Conservation (phyloP, 2,888 invertebrate genomes). For the Volucella inanis region DNA sequence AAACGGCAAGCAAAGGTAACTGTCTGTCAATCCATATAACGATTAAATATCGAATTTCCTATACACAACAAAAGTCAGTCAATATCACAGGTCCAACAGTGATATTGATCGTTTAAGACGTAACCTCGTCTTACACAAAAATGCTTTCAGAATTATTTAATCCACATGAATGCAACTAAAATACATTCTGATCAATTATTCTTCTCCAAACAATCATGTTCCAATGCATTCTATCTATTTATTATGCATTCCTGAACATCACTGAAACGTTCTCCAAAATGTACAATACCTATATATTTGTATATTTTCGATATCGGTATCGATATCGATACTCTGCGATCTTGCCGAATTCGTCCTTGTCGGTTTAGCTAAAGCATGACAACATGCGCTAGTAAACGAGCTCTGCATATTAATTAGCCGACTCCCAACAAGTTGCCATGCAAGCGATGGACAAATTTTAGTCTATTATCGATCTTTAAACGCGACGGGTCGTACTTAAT, state of each 20-base stretch:
- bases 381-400: constrained; percentile 56
- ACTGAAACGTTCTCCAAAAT: constrained; percentile 60
- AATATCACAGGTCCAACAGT: constrained; percentile 12
- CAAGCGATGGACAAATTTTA: constrained; percentile 38
- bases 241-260: constrained; percentile 63
- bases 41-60: background rate
- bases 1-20: constrained; percentile 4
- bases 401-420: constrained; percentile 60
- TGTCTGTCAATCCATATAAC: background rate
- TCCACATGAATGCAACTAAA: constrained; percentile 40
- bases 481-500: constrained; percentile 62
- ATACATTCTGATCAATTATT: constrained; percentile 27
- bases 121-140: constrained; percentile 40
- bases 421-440: constrained; percentile 28
- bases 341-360: constrained; percentile 71
- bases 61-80: background rate
- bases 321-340: constrained; percentile 52
- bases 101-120: constrained; percentile 44
- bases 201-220: constrained; percentile 56
- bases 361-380: constrained; percentile 63
- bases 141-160: constrained; percentile 53
- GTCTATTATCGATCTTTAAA: constrained; percentile 67
- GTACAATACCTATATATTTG: constrained; percentile 43
- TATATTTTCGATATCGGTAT: constrained; percentile 22
- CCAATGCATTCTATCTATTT: constrained; percentile 61